Conservation (phyloP, 2,888 invertebrate species). For the Tipula unca region DNA sequence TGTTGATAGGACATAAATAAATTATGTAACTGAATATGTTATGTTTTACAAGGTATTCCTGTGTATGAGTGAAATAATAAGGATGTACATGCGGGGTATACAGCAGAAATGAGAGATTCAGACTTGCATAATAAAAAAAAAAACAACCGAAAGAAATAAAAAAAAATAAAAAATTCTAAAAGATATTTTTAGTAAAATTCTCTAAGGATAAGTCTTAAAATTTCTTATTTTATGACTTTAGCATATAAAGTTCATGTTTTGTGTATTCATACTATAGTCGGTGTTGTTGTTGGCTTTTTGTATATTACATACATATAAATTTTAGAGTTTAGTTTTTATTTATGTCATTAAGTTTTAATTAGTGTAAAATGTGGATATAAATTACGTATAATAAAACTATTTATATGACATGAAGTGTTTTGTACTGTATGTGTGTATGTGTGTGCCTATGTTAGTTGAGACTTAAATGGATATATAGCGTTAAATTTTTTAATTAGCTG, state of each 20-base stretch:
- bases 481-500: not conserved
- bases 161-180: not conserved
- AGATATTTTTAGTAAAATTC: slow-evolving; percentile 2
- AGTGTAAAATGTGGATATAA: not conserved
- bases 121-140: not conserved
- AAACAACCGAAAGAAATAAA: not conserved
- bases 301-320: not conserved
- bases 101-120: not conserved
- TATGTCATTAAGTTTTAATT: slow-evolving; percentile 1
- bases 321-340: not conserved
- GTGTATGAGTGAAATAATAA: not conserved
- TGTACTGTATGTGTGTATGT: not conserved
- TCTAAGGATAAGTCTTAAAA: not conserved
- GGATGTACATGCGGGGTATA: not conserved
- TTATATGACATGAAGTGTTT: not conserved
- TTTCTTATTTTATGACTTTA: slow-evolving; percentile 2
- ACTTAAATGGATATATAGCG: not conserved
- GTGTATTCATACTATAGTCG: not conserved
- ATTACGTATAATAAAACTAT: slow-evolving; percentile 8
- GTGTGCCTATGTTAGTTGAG: not conserved
- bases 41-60: not conserved
- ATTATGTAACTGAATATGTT: not conserved
- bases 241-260: not conserved
- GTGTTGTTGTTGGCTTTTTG: not conserved
- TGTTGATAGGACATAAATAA: not conserved